A percentile compares a stretch with the other conserved stretches of the same genome.
Evolutionary conservation across 1,140 invertebrate genomes (phyloP).

Genomic region (Pseudomyrmex flavicornis): DNA sequence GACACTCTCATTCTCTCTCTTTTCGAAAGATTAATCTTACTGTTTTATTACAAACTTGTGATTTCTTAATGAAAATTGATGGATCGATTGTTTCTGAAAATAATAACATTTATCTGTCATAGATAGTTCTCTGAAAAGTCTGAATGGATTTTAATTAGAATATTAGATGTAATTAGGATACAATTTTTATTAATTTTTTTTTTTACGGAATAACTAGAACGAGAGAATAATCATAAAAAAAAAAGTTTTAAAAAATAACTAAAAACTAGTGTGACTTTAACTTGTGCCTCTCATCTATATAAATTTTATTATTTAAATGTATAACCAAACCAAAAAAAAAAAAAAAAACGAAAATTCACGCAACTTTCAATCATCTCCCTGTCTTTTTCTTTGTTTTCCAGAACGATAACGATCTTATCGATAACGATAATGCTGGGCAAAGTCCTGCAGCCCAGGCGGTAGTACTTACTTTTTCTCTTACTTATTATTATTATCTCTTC

Average conservation of each 20-base stretch:
- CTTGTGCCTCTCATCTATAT: slow-evolving; percentile 34
- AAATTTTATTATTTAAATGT: slow-evolving; percentile 41
- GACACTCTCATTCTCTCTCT: no score
- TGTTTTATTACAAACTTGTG: neutral
- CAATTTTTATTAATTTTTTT: slow-evolving; percentile 53
- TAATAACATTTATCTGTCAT: slow-evolving; percentile 35
- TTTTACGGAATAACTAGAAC: slow-evolving; percentile 58
- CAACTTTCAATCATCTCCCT: slow-evolving; percentile 83
- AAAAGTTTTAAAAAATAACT: no score
- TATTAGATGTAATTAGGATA: slow-evolving; percentile 58
- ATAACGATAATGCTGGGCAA: slow-evolving; percentile 86
- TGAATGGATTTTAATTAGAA: slow-evolving; percentile 74
- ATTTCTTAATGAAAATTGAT: neutral
- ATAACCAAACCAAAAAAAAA: slow-evolving; percentile 53
- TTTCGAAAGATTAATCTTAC: neutral
- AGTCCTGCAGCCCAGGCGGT: slow-evolving; percentile 85
- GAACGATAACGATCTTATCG: slow-evolving; percentile 85
- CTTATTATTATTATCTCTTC: slow-evolving; percentile 72
- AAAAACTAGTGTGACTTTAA: no score
- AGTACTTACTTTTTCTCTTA: slow-evolving; percentile 84
- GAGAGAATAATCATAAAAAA: slow-evolving; percentile 37
- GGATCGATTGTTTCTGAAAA: slow-evolving; percentile 13
- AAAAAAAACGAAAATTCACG: slow-evolving; percentile 63
- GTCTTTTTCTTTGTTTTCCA: slow-evolving; percentile 84
- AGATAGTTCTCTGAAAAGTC: slow-evolving; percentile 68